Evolutionary conservation across 2,797 vertebrate species (phyloP).

Genomic region (Crenichthys baileyi): DNA sequence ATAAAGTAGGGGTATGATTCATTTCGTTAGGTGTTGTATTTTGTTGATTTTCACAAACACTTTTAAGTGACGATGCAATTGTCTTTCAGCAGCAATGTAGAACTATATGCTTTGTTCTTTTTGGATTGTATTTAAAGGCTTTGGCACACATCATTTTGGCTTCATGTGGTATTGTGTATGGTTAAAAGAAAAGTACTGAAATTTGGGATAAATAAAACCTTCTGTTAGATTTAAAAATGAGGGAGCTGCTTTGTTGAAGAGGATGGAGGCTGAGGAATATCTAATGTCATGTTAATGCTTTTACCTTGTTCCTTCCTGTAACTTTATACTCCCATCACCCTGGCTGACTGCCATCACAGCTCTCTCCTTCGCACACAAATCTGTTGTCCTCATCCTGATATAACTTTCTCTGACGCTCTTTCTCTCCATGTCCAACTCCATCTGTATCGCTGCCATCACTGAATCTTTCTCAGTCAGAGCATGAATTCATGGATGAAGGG

Average conservation of each 20-base stretch:
- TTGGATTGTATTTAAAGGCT: no score
- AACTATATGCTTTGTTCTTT: no score
- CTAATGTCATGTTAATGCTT: conserved; percentile 18
- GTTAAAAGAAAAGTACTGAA: no score
- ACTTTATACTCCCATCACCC: conserved; percentile 40
- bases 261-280: conserved; percentile 2
- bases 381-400: conserved; percentile 10
- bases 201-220: no score
- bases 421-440: conserved; percentile 5
- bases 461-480: conserved; percentile 18
- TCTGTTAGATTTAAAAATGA: background rate
- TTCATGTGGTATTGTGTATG: no score
- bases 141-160: no score
- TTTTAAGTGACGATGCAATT: no score
- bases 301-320: conserved; percentile 40
- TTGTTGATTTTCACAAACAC: no score
- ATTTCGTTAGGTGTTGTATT: no score
- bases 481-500: conserved; percentile 36
- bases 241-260: background rate
- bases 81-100: no score
- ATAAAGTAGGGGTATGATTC: no score
- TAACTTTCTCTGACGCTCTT: conserved; percentile 4
- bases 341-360: conserved; percentile 36
- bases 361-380: conserved; percentile 36
- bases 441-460: conserved; percentile 13